Evolutionary conservation across 2,113 vertebrate species (phyloP).

Genomic region (Scalopus aquaticus): DNA sequence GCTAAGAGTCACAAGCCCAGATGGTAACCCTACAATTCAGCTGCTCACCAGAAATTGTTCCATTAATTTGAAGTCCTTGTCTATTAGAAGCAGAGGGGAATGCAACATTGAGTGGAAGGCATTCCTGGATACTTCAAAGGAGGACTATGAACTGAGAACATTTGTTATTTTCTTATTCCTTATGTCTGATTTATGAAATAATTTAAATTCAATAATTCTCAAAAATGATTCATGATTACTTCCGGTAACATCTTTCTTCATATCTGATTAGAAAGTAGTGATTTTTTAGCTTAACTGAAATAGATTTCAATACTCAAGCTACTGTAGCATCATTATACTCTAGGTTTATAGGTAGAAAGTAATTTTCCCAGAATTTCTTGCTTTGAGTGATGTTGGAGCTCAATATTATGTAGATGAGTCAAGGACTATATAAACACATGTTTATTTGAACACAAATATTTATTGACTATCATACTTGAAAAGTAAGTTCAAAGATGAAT

Average conservation of each 20-base stretch:
- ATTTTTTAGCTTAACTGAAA: not conserved
- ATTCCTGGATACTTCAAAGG: conserved; percentile 59
- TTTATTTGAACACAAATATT: not conserved
- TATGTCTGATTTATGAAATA: conserved; percentile 45
- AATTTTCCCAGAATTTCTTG: conserved; percentile 21
- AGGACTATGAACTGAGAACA: not conserved
- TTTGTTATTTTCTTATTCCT: conserved; percentile 39
- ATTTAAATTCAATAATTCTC: conserved; percentile 33
- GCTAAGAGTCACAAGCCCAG: conserved; percentile 1
- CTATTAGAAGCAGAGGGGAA: conserved; percentile 35
- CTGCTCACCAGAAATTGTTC: conserved; percentile 58
- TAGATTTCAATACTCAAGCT: not conserved
- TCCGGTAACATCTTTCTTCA: conserved; percentile 17
- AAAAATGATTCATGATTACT: not conserved
- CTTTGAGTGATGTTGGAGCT: not conserved
- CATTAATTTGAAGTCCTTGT: conserved; percentile 20
- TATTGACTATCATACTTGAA: not conserved
- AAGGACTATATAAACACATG: not conserved
- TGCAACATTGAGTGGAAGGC: not conserved
- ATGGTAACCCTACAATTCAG: conserved; percentile 54
- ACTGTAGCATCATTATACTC: not conserved
- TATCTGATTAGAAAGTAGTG: conserved; percentile 8
- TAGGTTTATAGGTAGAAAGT: not conserved
- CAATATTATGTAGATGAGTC: not conserved
- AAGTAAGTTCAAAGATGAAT: not conserved